Percentiles rank a stretch among this genome's conserved stretches.
Conservation (phyloP, 2,888 invertebrate species). For the Odontocerum albicorne region DNA sequence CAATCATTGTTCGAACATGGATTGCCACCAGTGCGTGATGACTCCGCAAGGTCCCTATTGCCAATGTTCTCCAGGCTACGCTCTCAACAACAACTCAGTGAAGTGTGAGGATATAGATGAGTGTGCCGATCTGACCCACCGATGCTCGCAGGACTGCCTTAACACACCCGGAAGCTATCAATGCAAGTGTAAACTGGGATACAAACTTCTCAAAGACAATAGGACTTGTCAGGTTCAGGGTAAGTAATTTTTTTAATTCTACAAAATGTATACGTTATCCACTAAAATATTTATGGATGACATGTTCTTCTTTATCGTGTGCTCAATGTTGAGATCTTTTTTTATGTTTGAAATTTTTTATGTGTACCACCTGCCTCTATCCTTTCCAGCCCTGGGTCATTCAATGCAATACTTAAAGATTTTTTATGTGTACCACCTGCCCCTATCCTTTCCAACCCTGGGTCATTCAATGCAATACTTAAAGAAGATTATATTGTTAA, state of each 20-base stretch:
- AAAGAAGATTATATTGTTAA: too few species aligned
- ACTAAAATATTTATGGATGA: too few species aligned
- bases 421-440: too few species aligned
- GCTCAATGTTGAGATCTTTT: too few species aligned
- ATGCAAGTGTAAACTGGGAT: conserved; percentile 67
- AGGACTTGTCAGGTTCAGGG: conserved; percentile 44
- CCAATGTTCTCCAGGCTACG: conserved; percentile 55
- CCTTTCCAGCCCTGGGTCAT: too few species aligned
- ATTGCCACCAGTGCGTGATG: conserved; percentile 43
- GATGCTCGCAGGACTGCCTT: conserved; percentile 70
- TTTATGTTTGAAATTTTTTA: too few species aligned
- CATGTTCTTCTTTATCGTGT: too few species aligned
- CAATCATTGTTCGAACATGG: conserved; percentile 45
- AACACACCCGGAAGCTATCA: conserved; percentile 61
- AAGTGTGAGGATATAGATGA: conserved; percentile 65
- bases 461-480: too few species aligned
- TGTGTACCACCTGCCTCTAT: too few species aligned
- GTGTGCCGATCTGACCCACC: conserved; percentile 61
- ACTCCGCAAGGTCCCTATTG: conserved; percentile 56
- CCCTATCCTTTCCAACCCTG: too few species aligned
- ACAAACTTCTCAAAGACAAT: conserved; percentile 53
- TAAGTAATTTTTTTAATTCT: conserved; percentile 19
- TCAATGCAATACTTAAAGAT: too few species aligned
- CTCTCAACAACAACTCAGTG: conserved; percentile 44
- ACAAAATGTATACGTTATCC: conserved; percentile 43